phyloP scores from a whole-genome alignment of 2,888 invertebrate genomes.

The Penaeus monodon region DNA sequence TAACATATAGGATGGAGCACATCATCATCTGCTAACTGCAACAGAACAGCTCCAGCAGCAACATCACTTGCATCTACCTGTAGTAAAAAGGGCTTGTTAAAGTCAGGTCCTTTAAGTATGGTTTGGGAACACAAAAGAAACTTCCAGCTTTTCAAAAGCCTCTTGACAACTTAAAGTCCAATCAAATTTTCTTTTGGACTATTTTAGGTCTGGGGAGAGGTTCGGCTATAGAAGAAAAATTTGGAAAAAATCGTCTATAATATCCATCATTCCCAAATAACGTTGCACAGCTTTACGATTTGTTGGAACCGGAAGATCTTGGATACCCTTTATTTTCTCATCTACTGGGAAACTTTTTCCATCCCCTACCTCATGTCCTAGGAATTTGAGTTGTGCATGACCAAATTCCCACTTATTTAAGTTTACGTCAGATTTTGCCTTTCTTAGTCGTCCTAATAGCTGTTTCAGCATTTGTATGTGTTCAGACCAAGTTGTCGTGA shows the following conservation, averaged over 20 bases:
- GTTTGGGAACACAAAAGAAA: no score
- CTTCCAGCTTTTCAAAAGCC: background rate
- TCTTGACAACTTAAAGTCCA: no score
- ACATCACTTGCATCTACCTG: conserved; percentile 3
- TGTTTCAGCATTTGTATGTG: background rate
- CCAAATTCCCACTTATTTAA: background rate
- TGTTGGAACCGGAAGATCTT: background rate
- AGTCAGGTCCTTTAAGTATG: no score
- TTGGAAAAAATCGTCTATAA: background rate
- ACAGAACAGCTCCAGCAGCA: background rate
- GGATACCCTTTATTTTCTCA: background rate
- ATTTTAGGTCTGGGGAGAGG: background rate
- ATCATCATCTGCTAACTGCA: background rate
- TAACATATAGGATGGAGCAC: no score
- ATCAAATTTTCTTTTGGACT: no score
- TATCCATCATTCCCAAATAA: background rate
- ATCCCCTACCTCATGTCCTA: background rate
- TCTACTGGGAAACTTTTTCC: background rate
- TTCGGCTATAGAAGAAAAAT: background rate
- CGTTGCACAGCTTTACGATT: background rate
- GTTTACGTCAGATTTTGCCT: background rate
- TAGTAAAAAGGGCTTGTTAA: background rate
- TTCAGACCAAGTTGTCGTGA: background rate
- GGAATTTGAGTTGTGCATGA: no score
- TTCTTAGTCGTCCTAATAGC: background rate